Percentiles rank a stretch among this genome's conserved stretches.
These are phyloP conservation scores for Phrynocephalus vlangalii DNA, from an alignment of 2,797 vertebrate species.

Conservation along the genomic window DNA sequence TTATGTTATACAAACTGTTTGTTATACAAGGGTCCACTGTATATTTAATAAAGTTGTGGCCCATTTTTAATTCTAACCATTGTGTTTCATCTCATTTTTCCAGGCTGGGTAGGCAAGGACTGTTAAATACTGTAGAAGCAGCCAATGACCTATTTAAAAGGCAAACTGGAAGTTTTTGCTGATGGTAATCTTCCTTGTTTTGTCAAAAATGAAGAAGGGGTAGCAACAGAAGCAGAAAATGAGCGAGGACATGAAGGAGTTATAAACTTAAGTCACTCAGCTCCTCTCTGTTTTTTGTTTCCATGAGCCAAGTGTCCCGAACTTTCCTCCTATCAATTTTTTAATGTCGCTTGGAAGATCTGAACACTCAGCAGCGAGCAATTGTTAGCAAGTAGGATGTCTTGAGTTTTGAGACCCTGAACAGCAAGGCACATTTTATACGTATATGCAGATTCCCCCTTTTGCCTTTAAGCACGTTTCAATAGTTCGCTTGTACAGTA, in stretches of 20 bases:
- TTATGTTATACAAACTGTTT: too few species aligned
- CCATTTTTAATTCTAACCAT: too few species aligned
- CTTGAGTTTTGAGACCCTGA: constrained; percentile 42
- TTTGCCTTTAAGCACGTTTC: constrained; percentile 59
- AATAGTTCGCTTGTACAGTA: constrained; percentile 48
- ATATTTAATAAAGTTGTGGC: too few species aligned
- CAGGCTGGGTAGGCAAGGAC: too few species aligned
- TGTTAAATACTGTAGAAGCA: too few species aligned
- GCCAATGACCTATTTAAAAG: too few species aligned
- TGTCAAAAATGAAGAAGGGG: too few species aligned
- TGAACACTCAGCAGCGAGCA: accelerated
- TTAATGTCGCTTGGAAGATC: neutral
- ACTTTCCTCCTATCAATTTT: accelerated
- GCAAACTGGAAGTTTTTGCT: too few species aligned
- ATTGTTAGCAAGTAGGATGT: constrained; percentile 23
- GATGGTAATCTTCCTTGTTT: too few species aligned
- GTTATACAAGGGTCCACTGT: too few species aligned
- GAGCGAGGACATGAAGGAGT: constrained; percentile 31
- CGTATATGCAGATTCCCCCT: constrained; percentile 29
- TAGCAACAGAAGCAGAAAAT: neutral
- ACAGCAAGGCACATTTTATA: constrained; percentile 21
- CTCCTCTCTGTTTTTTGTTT: constrained; percentile 27
- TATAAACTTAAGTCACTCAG: constrained; percentile 9
- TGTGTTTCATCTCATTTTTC: too few species aligned
- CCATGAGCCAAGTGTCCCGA: constrained; percentile 38